These are phyloP conservation scores for Trochalopteron elliotii DNA, from an alignment of 2,113 vertebrate genomes.

Conservation along the genomic window DNA sequence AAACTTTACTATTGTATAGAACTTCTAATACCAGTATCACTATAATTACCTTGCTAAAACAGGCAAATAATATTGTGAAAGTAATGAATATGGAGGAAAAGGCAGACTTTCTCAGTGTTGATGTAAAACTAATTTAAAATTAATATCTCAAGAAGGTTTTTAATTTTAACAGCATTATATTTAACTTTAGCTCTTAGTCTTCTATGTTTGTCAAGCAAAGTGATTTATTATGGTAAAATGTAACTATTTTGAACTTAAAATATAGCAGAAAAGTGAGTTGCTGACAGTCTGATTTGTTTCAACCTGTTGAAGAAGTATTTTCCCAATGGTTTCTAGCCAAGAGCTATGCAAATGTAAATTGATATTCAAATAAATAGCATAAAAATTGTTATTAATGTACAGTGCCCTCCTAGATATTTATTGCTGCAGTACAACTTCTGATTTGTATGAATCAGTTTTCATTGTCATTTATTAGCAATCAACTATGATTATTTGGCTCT, in stretches of 20 bases:
- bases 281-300: not conserved
- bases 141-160: not conserved
- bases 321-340: not conserved
- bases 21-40: not conserved
- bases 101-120: not conserved
- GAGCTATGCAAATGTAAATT: conserved; percentile 1
- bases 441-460: conserved; percentile 17
- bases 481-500: conserved; percentile 50
- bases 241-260: not conserved
- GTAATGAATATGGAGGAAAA: not conserved
- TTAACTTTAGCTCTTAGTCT: not conserved
- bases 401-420: conserved; percentile 20
- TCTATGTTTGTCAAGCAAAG: not conserved
- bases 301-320: not conserved
- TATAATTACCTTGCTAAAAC: not conserved
- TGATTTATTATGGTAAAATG: not conserved
- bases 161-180: not conserved
- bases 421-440: not conserved
- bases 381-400: conserved; percentile 11
- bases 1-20: not conserved
- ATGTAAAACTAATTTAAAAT: not conserved
- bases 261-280: not conserved
- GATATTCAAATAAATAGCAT: not conserved
- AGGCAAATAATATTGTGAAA: not conserved
- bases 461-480: conserved; percentile 55